phyloP scores from a whole-genome alignment of 37 sponge, comb jelly and placozoan genomes.

The Agelas oroides region DNA sequence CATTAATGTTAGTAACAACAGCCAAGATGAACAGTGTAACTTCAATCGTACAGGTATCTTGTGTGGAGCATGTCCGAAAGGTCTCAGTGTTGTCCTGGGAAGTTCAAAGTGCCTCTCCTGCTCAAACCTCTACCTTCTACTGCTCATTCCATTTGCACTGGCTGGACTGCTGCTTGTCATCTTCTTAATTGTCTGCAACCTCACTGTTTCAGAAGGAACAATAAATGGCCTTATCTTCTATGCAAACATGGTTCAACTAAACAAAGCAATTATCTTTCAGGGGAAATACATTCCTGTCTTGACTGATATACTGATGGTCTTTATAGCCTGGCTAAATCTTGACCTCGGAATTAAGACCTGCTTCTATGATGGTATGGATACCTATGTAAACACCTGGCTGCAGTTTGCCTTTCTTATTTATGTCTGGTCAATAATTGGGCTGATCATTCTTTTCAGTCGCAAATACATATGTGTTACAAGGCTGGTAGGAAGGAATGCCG shows the following conservation, averaged over 20 bases:
- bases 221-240: constrained; percentile 3
- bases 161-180: neutral
- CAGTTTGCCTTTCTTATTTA: constrained; percentile 27
- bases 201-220: neutral
- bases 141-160: constrained; percentile 1
- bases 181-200: neutral
- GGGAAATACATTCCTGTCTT: too few species aligned
- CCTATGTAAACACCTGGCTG: constrained; percentile 10
- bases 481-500: constrained; percentile 10
- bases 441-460: constrained; percentile 10
- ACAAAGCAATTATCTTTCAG: neutral
- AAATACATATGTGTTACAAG: neutral
- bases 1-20: neutral
- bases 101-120: neutral
- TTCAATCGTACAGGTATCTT: neutral
- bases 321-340: too few species aligned
- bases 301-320: neutral
- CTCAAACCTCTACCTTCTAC: neutral
- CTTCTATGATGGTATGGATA: constrained; percentile 46
- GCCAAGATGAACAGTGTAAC: neutral
- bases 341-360: constrained; percentile 23
- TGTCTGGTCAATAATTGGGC: neutral
- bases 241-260: neutral
- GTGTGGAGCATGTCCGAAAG: neutral
- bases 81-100: neutral